Percentiles rank a stretch among this genome's conserved stretches.
These are phyloP conservation scores for Leptestheria dahalacensis DNA, from an alignment of 1,140 invertebrate genomes.

Conservation along the genomic window DNA sequence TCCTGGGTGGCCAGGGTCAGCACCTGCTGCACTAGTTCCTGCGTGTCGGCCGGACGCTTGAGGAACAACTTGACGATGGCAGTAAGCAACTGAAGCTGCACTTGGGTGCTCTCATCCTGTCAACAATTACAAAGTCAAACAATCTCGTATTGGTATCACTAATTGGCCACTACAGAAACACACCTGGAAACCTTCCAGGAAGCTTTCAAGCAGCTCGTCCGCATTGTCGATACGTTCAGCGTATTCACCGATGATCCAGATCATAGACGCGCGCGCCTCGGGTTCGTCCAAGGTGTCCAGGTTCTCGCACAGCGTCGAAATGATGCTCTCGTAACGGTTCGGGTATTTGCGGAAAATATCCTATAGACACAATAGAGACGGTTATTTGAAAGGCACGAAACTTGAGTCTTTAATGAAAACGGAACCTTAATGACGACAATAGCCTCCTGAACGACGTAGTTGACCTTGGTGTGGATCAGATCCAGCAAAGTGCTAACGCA, in stretches of 20 bases:
- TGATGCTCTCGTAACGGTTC: slow-evolving; percentile 99
- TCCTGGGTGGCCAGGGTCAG: slow-evolving; percentile 44
- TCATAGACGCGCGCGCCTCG: slow-evolving; percentile 98
- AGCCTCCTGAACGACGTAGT: slow-evolving; percentile 99
- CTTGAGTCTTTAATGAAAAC: too few relatives aligned
- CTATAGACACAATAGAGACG: too few relatives aligned
- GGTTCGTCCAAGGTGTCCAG: slow-evolving; percentile 97
- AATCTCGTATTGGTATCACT: neutral
- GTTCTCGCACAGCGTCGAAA: slow-evolving; percentile 97
- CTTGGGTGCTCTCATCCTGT: slow-evolving; percentile 92
- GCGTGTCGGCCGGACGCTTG: slow-evolving; percentile 93
- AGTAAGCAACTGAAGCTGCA: slow-evolving; percentile 90
- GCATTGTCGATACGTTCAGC: slow-evolving; percentile 99
- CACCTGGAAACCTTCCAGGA: slow-evolving; percentile 92
- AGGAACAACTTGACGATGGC: slow-evolving; percentile 98
- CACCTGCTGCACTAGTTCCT: slow-evolving; percentile 82
- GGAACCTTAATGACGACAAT: slow-evolving; percentile 99
- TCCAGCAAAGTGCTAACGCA: slow-evolving; percentile 98
- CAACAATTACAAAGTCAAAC: neutral
- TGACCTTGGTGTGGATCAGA: slow-evolving; percentile 97
- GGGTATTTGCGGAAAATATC: slow-evolving; percentile 99
- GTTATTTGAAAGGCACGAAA: too few relatives aligned
- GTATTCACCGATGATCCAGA: slow-evolving; percentile 99
- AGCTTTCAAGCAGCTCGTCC: slow-evolving; percentile 93
- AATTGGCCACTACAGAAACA: neutral